Evolutionary conservation across 2,888 invertebrate genomes (phyloP).

Genomic region (Spilarctia lutea): DNA sequence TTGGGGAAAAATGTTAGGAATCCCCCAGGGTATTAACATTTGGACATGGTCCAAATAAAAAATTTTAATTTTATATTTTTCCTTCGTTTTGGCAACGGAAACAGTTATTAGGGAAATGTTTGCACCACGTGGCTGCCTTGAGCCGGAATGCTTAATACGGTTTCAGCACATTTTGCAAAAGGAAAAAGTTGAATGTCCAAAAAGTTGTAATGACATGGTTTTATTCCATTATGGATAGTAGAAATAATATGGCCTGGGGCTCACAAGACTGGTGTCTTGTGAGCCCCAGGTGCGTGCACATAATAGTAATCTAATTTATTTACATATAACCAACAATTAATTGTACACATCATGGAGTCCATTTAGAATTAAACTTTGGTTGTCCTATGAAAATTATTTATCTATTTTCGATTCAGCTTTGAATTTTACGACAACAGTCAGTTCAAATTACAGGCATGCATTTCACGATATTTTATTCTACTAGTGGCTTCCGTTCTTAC

Average conservation of each 20-base stretch:
- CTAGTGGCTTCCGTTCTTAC: too few relatives aligned
- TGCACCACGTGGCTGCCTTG: constrained; percentile 17
- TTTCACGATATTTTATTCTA: too few relatives aligned
- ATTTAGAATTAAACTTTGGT: too few relatives aligned
- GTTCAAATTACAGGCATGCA: too few relatives aligned
- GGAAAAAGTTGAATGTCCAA: not conserved
- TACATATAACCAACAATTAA: too few relatives aligned
- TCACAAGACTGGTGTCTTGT: too few relatives aligned
- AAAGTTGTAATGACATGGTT: not conserved
- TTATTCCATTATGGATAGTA: not conserved
- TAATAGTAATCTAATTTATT: too few relatives aligned
- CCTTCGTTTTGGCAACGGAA: constrained; percentile 22
- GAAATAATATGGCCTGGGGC: too few relatives aligned
- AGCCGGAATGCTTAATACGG: constrained; percentile 11
- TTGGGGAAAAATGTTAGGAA: constrained; percentile 6
- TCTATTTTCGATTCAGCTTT: too few relatives aligned
- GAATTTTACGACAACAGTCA: too few relatives aligned
- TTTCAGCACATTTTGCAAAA: constrained; percentile 8
- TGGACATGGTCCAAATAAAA: constrained; percentile 42
- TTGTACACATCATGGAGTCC: too few relatives aligned
- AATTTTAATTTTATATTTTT: constrained; percentile 34
- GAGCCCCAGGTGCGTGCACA: not conserved
- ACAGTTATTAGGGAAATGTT: constrained; percentile 34
- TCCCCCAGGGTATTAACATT: constrained; percentile 17
- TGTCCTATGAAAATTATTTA: too few relatives aligned